phyloP scores from a whole-genome alignment of 2,113 vertebrate species.

The Pelvicachromis taeniatus region DNA sequence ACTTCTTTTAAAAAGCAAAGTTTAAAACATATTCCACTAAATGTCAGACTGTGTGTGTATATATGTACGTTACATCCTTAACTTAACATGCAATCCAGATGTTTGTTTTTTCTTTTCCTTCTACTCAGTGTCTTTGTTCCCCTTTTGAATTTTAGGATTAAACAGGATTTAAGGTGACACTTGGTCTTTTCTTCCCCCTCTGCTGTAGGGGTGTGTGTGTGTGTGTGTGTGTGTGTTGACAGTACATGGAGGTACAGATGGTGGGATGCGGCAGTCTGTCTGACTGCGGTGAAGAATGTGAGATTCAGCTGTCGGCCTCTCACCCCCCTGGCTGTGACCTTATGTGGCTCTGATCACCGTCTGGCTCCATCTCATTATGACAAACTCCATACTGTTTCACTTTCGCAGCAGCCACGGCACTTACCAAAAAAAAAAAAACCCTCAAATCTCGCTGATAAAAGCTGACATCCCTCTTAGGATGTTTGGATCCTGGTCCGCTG shows the following conservation, averaged over 20 bases:
- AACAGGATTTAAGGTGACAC: not conserved
- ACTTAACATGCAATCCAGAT: not conserved
- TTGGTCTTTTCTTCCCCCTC: not conserved
- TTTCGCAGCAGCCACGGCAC: not conserved
- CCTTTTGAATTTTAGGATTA: not conserved
- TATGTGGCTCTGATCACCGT: slow-evolving; percentile 48
- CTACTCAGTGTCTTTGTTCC: not conserved
- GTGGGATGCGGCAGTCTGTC: slow-evolving; percentile 55
- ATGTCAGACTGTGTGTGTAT: not conserved
- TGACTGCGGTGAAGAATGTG: slow-evolving; percentile 56
- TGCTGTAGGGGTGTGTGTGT: slow-evolving; percentile 8
- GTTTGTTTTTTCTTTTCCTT: not conserved
- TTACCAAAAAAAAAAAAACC: not conserved
- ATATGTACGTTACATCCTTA: not conserved
- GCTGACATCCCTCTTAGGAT: not conserved
- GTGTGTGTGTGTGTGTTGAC: not conserved
- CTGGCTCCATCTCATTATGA: slow-evolving; percentile 48
- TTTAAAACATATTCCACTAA: no score
- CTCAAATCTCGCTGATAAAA: not conserved
- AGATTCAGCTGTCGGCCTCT: slow-evolving; percentile 59
- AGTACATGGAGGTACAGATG: slow-evolving; percentile 51
- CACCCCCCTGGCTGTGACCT: slow-evolving; percentile 53
- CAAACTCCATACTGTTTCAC: slow-evolving; percentile 29
- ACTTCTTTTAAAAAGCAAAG: no score
- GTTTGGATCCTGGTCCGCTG: not conserved